Percentiles rank a stretch among this genome's conserved stretches.
Evolutionary conservation across 2,797 vertebrate genomes (phyloP).

Genomic region (Cyprinella venusta): DNA sequence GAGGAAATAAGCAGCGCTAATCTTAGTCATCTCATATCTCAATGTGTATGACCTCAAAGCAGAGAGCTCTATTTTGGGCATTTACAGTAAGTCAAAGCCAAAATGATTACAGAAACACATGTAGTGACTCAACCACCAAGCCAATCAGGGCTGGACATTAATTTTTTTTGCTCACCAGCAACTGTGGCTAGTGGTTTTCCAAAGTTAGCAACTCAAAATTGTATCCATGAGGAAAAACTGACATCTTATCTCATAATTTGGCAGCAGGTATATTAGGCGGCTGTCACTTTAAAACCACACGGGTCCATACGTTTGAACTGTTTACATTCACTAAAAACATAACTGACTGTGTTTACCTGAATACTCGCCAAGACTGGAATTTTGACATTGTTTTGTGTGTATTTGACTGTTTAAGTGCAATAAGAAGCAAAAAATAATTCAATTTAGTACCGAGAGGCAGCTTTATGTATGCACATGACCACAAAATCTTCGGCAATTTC

Average conservation of each 20-base stretch:
- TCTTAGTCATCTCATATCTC: slow-evolving; percentile 46
- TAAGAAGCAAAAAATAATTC: too few relatives aligned
- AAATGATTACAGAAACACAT: slow-evolving; percentile 43
- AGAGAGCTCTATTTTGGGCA: slow-evolving; percentile 19
- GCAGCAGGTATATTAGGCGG: too few relatives aligned
- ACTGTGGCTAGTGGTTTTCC: neutral
- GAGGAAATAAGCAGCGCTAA: slow-evolving; percentile 53
- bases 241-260: neutral
- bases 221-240: too few relatives aligned
- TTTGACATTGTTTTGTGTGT: neutral
- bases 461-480: neutral
- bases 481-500: neutral
- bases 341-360: too few relatives aligned
- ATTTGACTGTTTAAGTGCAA: neutral
- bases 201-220: neutral
- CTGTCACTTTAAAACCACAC: neutral
- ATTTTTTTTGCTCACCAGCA: neutral
- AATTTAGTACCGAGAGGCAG: neutral
- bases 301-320: neutral
- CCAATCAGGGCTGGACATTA: neutral
- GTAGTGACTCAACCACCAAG: slow-evolving; percentile 39
- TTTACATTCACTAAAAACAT: too few relatives aligned
- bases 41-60: slow-evolving; percentile 53
- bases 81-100: slow-evolving; percentile 53
- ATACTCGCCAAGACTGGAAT: too few relatives aligned